Evolutionary conservation across 1,140 invertebrate species (phyloP), one percentile per base, ranked within the genome.

Genomic region (Gryon sp.): DNA sequence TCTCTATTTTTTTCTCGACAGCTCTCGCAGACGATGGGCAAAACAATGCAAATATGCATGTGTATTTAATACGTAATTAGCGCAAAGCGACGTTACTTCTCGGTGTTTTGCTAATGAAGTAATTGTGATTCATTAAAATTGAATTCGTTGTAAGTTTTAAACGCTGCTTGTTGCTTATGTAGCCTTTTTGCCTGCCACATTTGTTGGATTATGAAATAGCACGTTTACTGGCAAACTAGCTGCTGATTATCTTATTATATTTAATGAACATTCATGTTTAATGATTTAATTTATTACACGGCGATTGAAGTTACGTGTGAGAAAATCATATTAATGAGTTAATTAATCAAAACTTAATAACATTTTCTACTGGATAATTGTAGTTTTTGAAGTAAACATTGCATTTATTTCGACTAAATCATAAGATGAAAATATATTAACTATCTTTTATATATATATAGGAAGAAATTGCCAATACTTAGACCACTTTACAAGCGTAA

Each of bases 91-190:
- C 22, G 20, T 55, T 55, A 41, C 52, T 41, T 41, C n/a, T 15
- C 15, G 6, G 26, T 22, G 40, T 3, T 59, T 59, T 59, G 19
- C 45, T 59, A 45, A 59, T 43, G 28, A 59, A 45, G 40, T 34
- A 30, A 59, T 59, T 59, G 15, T 24, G 53, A 59, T 59, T 59
- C 26, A 40, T 55, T 55, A 40, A 55, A 40, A 55, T 55, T 55
- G 20, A 55, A 40, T 40, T 26, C 40, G 34, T 26, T 18, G 22
- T 28, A 34, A 59, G 26, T 59, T 59, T 45, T 34, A 45, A 59
- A 45, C 2, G 40, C 16, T 1, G 16, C 9, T 11, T n/a, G n/a
- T 55, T 55, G 30, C 20, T 52, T 36, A 15, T 6, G 14, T 2
- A 2, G 40, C 15, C n/a, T 43, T 43, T 43, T 43, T 43, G 19